These are phyloP conservation scores for Falco biarmicus DNA, from an alignment of 2,797 vertebrate species.

Conservation along the genomic window DNA sequence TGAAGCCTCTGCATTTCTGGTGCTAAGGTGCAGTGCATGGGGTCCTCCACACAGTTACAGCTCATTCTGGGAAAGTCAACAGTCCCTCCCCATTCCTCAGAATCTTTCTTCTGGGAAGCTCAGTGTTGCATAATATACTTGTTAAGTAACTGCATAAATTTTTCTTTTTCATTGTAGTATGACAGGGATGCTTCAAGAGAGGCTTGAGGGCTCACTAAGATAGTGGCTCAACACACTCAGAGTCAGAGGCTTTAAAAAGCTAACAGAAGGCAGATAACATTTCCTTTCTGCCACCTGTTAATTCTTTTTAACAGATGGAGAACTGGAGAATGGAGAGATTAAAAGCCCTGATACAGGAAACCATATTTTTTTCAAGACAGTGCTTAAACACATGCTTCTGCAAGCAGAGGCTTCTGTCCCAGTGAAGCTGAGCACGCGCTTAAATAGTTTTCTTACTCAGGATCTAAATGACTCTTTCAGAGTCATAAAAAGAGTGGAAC, in stretches of 20 bases:
- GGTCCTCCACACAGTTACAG: not conserved
- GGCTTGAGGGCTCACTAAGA: not conserved
- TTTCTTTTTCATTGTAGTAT: not conserved
- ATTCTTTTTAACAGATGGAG: conserved; percentile 67
- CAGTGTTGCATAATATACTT: not conserved
- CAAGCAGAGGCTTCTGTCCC: conserved; percentile 42
- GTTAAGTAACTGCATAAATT: not conserved
- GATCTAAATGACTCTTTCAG: not conserved
- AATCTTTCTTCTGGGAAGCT: not conserved
- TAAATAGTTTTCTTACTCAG: not conserved
- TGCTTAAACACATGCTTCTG: conserved; percentile 49
- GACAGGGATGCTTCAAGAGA: not conserved
- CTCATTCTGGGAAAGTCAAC: not conserved
- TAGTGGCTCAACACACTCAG: not conserved
- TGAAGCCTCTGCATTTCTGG: not conserved
- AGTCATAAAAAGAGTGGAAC: not conserved
- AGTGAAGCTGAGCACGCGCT: not conserved
- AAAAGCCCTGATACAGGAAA: conserved; percentile 67
- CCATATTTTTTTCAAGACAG: conserved; percentile 59
- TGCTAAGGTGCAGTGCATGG: not conserved
- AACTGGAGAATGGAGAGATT: conserved; percentile 57
- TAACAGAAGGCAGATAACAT: conserved; percentile 61
- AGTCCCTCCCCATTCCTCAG: not conserved
- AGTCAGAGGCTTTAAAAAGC: conserved; percentile 31
- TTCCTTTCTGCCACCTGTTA: conserved; percentile 69